Percentiles rank a stretch among this genome's conserved stretches.
Conservation (phyloP, 2,888 invertebrate genomes). For the Hypsopygia costalis region DNA sequence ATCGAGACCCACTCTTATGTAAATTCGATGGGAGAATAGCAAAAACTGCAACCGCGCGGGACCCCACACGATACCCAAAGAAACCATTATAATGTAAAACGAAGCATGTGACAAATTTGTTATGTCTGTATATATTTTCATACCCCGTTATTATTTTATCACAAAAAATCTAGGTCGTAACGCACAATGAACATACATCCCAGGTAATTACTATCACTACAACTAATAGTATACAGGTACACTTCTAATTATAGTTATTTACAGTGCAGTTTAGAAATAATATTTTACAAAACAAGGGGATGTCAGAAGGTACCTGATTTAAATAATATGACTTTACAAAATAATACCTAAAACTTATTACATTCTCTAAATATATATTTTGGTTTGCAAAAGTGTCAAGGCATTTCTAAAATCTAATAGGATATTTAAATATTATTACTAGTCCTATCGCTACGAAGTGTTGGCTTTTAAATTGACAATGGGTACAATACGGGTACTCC, state of each 20-base stretch:
- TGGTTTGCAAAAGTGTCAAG: slow-evolving; percentile 75
- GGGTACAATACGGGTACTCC: too few species aligned
- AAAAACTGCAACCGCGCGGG: slow-evolving; percentile 67
- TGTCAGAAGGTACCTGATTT: slow-evolving; percentile 77
- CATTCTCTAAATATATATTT: slow-evolving; percentile 80
- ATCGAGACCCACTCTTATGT: slow-evolving; percentile 66
- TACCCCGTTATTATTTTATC: slow-evolving; percentile 68
- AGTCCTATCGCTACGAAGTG: slow-evolving; percentile 55
- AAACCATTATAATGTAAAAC: slow-evolving; percentile 65
- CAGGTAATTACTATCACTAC: slow-evolving; percentile 54
- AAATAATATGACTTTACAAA: slow-evolving; percentile 78
- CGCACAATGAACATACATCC: slow-evolving; percentile 54
- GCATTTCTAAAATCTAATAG: slow-evolving; percentile 72
- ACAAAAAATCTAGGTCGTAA: slow-evolving; percentile 62
- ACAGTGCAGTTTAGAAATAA: slow-evolving; percentile 71
- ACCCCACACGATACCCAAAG: slow-evolving; percentile 59
- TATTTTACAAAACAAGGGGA: slow-evolving; percentile 75
- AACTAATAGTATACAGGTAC: slow-evolving; percentile 76
- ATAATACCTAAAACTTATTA: slow-evolving; percentile 75
- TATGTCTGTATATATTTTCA: slow-evolving; percentile 77
- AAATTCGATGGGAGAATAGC: slow-evolving; percentile 62
- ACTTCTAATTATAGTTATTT: slow-evolving; percentile 54
- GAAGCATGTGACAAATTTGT: slow-evolving; percentile 41
- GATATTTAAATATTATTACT: slow-evolving; percentile 77
- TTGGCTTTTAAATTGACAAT: slow-evolving; percentile 33